Evolutionary conservation across 2,888 invertebrate species (phyloP), one percentile per base, ranked within the genome.

Genomic region (Mycalesis mineus): DNA sequence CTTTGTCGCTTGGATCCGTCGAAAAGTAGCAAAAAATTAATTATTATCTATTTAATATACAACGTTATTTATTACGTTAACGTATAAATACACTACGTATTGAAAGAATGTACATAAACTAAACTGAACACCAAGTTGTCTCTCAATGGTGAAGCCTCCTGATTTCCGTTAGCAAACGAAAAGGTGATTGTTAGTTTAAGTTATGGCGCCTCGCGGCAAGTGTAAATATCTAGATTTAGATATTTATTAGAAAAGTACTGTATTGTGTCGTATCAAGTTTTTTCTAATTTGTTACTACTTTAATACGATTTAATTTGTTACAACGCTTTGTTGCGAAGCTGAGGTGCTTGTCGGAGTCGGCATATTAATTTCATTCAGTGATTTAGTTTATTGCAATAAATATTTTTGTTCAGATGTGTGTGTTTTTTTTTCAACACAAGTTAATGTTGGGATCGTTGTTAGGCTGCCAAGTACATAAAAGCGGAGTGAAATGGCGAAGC

Each of bases 301-400:
- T 36, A 36, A 9, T 36, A 11, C 36, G 9, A 36, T 28, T 50
- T 45, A 69, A 71, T 72, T 75, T 80, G 77, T 81, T 80, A 77
- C 68, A 79, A 72, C 79, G 81, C 80, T 78, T 82, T 73, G 72
- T 69, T 33, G 73, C 70, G 74, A 69, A 73, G 73, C 49, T 14
- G 51, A 15, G 51, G 51, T 51, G 41, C 40, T 50, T 73, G 74
- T 73, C 74, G 77, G 74, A 72, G 77, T 74, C 74, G 75, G 80
- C 80, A 76, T 79, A 80, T 77, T 78, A 73, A 80, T 75, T 78
- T 81, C 80, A 81, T 79, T 80, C 81, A 84, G 85, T 84, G 80
- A 83, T 85, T 86, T 84, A 83, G 78, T 84, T 85, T 68, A 80
- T 78, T 78, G 77, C 77, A 84, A 80, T 79, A 85, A 85, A 84